phyloP scores from a whole-genome alignment of 2,113 vertebrate genomes.

The Cottus gobio region DNA sequence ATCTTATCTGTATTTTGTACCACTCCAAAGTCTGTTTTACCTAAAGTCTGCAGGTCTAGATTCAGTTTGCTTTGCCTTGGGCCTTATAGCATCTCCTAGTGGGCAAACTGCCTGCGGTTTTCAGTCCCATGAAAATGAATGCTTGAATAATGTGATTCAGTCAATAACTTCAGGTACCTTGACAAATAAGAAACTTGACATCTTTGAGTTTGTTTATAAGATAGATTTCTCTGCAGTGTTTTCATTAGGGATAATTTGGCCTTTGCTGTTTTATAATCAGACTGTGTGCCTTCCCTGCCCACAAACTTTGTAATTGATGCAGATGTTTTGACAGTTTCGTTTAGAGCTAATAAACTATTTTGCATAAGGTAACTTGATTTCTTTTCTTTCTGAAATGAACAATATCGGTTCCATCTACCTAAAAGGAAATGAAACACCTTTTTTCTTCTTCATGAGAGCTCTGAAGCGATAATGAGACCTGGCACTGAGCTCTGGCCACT shows the following conservation, averaged over 20 bases:
- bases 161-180: conserved; percentile 56
- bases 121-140: conserved; percentile 60
- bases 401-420: fast-evolving
- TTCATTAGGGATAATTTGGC: conserved; percentile 48
- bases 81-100: conserved; percentile 77
- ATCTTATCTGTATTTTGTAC: conserved; percentile 8
- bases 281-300: background rate
- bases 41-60: background rate
- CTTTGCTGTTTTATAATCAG: conserved; percentile 37
- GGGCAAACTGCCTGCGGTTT: conserved; percentile 57
- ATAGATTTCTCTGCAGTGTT: conserved; percentile 54
- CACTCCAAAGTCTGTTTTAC: conserved; percentile 20
- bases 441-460: conserved; percentile 51
- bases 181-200: conserved; percentile 58
- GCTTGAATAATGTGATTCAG: conserved; percentile 58
- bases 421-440: conserved; percentile 32
- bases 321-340: background rate
- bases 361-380: conserved; percentile 21
- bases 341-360: conserved; percentile 26
- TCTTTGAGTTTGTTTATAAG: conserved; percentile 59
- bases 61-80: conserved; percentile 52
- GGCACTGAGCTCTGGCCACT: conserved; percentile 64
- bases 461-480: conserved; percentile 74
- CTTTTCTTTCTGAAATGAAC: background rate
- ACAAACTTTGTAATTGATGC: conserved; percentile 7